These are phyloP conservation scores for Lathamus discolor DNA, from an alignment of 2,113 vertebrate genomes.

Conservation along the genomic window DNA sequence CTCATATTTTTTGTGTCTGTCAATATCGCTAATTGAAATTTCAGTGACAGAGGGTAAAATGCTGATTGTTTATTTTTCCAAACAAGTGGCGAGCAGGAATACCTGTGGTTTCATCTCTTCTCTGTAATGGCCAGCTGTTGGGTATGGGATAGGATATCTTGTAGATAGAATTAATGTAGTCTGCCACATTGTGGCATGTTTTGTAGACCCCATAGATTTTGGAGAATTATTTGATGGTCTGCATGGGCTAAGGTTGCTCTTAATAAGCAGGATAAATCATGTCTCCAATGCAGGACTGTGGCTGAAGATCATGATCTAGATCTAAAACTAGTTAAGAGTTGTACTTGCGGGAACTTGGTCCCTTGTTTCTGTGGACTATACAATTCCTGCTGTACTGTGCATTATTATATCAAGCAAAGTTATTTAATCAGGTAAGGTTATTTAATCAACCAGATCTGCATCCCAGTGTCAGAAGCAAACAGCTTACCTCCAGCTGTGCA, in stretches of 20 bases:
- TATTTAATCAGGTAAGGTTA: background rate
- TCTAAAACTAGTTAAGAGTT: background rate
- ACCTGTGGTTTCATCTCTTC: background rate
- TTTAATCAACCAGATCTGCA: background rate
- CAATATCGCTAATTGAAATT: slow-evolving; percentile 2
- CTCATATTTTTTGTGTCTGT: background rate
- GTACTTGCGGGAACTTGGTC: background rate
- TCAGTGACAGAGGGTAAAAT: background rate
- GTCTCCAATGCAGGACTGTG: background rate
- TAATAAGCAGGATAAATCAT: background rate
- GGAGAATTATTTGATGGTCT: background rate
- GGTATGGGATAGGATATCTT: background rate
- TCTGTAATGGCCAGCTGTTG: background rate
- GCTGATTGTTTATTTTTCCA: background rate
- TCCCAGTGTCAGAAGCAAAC: background rate
- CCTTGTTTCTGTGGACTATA: background rate
- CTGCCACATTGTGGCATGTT: background rate
- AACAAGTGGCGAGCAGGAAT: background rate
- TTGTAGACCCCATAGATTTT: background rate
- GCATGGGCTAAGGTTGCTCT: background rate
- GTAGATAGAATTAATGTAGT: background rate
- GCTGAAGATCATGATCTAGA: background rate
- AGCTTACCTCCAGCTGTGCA: background rate
- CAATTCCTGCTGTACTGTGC: background rate
- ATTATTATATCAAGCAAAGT: background rate